Percentiles rank a stretch among this genome's conserved stretches.
Evolutionary conservation across 2,797 vertebrate genomes (phyloP).

Genomic region (Parotocinclus haroldoi): DNA sequence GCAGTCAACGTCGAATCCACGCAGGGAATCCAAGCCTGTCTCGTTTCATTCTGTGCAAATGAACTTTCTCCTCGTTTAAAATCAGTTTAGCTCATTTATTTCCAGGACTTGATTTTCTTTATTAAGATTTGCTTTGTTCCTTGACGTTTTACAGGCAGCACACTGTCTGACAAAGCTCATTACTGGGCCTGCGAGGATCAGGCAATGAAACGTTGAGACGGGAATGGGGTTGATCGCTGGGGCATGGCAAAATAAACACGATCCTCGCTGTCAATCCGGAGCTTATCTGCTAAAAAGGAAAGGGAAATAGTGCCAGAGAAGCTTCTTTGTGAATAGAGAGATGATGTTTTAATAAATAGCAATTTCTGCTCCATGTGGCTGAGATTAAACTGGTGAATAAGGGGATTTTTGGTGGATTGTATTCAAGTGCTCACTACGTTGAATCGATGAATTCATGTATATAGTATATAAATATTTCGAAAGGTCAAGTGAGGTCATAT

Average conservation of each 20-base stretch:
- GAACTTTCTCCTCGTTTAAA: too few species aligned
- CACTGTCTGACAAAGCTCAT: constrained; percentile 62
- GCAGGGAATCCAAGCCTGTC: too few species aligned
- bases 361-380: constrained; percentile 65
- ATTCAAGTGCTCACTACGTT: too few species aligned
- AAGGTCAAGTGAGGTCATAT: too few species aligned
- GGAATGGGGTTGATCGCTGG: constrained; percentile 68
- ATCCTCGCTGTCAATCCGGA: constrained; percentile 59
- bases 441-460: too few species aligned
- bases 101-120: too few species aligned
- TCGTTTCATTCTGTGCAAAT: too few species aligned
- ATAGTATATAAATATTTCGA: too few species aligned
- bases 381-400: background rate
- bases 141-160: constrained; percentile 17
- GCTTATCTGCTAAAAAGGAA: constrained; percentile 22
- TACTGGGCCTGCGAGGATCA: constrained; percentile 52
- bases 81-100: too few species aligned
- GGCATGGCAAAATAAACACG: constrained; percentile 63
- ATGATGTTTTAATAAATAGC: constrained; percentile 73
- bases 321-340: constrained; percentile 70
- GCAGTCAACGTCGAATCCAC: too few species aligned
- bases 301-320: constrained; percentile 3
- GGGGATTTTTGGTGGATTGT: too few species aligned
- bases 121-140: constrained; percentile 63
- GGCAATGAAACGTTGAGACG: constrained; percentile 28